phyloP scores from a whole-genome alignment of 1,140 invertebrate genomes.

The Eriocheir sinensis region DNA sequence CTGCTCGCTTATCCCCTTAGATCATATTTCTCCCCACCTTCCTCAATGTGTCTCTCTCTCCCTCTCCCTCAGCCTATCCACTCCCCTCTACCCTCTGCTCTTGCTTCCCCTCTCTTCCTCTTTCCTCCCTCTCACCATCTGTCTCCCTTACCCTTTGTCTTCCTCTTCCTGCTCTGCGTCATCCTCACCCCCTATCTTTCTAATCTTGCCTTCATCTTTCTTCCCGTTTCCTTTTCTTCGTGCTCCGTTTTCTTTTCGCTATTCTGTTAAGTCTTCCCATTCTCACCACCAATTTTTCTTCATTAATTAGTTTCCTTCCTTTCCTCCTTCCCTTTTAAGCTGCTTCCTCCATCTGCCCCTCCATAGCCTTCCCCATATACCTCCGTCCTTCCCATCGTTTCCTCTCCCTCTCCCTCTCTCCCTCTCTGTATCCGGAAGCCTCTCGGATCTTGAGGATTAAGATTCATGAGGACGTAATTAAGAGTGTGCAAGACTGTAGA shows the following conservation, averaged over 20 bases:
- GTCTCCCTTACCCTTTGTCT: not conserved
- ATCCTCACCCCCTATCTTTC: not conserved
- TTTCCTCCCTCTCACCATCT: not conserved
- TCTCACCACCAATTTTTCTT: no score
- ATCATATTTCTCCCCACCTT: not conserved
- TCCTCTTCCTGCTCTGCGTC: not conserved
- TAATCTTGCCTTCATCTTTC: no score
- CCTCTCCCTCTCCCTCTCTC: not conserved
- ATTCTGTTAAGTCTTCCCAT: not conserved
- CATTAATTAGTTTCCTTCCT: not conserved
- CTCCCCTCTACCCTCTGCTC: not conserved
- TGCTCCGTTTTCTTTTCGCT: not conserved
- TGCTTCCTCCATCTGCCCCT: slow-evolving; percentile 23
- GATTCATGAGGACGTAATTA: slow-evolving; percentile 68
- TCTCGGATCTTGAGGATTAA: slow-evolving; percentile 55
- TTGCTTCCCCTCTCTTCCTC: slow-evolving; percentile 20
- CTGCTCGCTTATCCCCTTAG: slow-evolving; percentile 27
- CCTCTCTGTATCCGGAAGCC: slow-evolving; percentile 38
- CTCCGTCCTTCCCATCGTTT: not conserved
- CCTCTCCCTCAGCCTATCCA: not conserved
- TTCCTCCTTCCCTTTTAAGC: not conserved
- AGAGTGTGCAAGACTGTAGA: slow-evolving; percentile 70
- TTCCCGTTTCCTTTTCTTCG: not conserved
- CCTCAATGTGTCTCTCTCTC: not conserved
- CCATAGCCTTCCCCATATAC: not conserved